Conservation (phyloP, 2,113 vertebrate species). For the Trinectes maculatus region DNA sequence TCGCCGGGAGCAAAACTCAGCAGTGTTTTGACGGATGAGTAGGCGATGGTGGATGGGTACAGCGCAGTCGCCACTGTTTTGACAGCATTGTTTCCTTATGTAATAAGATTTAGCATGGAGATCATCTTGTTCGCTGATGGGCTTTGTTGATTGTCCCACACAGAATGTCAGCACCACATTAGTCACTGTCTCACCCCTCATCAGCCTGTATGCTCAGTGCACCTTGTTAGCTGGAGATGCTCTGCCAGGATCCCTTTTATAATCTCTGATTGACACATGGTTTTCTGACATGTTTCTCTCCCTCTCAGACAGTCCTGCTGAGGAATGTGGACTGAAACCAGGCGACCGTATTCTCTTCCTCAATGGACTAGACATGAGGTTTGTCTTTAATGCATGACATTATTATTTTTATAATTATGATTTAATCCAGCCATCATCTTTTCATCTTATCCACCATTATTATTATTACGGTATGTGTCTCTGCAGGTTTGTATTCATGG, state of each 20-base stretch:
- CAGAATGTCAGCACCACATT: conserved; percentile 57
- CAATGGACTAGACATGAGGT: conserved; percentile 99
- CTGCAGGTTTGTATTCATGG: no score
- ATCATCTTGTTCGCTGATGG: conserved; percentile 28
- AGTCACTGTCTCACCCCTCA: conserved; percentile 38
- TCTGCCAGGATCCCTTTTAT: background rate
- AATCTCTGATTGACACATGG: conserved; percentile 13
- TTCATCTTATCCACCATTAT: no score
- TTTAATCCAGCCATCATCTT: no score
- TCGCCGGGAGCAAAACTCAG: background rate
- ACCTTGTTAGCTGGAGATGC: conserved; percentile 43
- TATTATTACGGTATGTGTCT: no score
- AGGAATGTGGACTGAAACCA: conserved; percentile 92
- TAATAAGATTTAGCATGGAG: conserved; percentile 48
- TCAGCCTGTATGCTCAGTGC: conserved; percentile 30
- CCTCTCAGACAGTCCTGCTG: conserved; percentile 91
- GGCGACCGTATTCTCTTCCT: conserved; percentile 96
- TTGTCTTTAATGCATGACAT: conserved; percentile 47
- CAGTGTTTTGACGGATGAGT: conserved; percentile 52
- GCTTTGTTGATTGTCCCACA: conserved; percentile 43
- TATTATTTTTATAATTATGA: background rate
- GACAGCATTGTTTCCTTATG: conserved; percentile 57
- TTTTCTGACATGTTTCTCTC: conserved; percentile 33
- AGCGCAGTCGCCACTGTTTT: conserved; percentile 52
- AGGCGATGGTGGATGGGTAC: conserved; percentile 26